Percentiles rank a stretch among this genome's conserved stretches.
Evolutionary conservation across 2,797 vertebrate species (phyloP).

Genomic region (Fratercula arctica): DNA sequence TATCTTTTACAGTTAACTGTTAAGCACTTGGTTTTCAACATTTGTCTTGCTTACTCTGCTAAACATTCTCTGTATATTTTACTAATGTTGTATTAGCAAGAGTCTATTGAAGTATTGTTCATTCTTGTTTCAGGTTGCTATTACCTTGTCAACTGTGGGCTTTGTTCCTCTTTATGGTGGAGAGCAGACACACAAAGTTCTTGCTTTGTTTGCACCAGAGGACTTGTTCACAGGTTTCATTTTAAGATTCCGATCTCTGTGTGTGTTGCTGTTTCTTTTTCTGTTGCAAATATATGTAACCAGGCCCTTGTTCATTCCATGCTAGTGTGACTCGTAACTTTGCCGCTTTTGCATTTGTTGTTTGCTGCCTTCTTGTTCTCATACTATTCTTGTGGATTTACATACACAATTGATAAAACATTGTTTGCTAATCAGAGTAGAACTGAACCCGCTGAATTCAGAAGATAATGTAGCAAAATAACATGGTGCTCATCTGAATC

Average conservation of each 20-base stretch:
- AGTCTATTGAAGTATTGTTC: neutral
- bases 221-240: constrained; percentile 77
- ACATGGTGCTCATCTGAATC: neutral
- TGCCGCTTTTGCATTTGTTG: neutral
- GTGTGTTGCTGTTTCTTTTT: neutral
- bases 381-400: neutral
- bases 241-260: neutral
- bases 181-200: constrained; percentile 77
- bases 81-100: neutral
- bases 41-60: no score
- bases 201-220: constrained; percentile 83
- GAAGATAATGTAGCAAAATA: neutral
- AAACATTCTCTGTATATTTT: neutral
- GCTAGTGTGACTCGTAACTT: neutral
- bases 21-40: no score
- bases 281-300: neutral
- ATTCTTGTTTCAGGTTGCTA: constrained; percentile 75
- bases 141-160: constrained; percentile 79
- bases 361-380: neutral
- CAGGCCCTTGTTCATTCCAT: neutral
- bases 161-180: constrained; percentile 84
- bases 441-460: neutral
- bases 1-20: no score
- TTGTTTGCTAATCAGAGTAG: neutral
- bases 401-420: neutral